Evolutionary conservation across 2,797 vertebrate genomes (phyloP).

Genomic region (Poecile montanus): DNA sequence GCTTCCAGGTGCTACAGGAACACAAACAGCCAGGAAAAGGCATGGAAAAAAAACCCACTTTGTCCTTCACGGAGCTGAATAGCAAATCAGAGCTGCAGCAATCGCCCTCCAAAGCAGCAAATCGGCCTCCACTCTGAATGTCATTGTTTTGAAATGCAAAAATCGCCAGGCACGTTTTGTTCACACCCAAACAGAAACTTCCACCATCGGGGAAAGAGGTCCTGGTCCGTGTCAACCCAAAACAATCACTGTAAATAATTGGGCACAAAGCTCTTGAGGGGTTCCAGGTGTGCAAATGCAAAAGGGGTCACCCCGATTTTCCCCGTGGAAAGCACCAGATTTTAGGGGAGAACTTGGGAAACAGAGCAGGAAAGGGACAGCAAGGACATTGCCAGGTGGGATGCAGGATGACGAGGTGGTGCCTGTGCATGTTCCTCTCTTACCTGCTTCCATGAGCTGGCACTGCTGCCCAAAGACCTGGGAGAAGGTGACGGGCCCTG

Average conservation of each 20-base stretch:
- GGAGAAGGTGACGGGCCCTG: slow-evolving; percentile 75
- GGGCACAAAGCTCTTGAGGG: neutral
- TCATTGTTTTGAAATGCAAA: neutral
- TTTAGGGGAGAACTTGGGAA: neutral
- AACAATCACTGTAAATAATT: neutral
- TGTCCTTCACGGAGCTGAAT: neutral
- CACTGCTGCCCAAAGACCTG: slow-evolving; percentile 81
- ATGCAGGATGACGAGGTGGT: rapidly evolving
- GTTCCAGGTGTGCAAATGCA: rapidly evolving
- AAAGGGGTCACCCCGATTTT: neutral
- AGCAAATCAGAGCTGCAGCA: neutral
- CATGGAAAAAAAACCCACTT: neutral
- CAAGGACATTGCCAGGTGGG: rapidly evolving
- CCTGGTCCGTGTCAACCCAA: rapidly evolving
- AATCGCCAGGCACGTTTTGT: rapidly evolving
- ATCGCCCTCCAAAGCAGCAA: neutral
- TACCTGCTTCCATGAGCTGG: slow-evolving; percentile 84
- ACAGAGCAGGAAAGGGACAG: too few species aligned
- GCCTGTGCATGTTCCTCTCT: rapidly evolving
- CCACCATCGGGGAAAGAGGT: rapidly evolving
- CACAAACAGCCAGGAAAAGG: neutral
- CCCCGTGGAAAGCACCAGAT: neutral
- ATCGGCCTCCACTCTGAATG: neutral
- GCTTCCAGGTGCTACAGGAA: neutral
- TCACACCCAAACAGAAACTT: rapidly evolving